A percentile compares a stretch with the other conserved stretches of the same genome.
Evolutionary conservation across 2,113 vertebrate species (phyloP).

Genomic region (Sander lucioperca): DNA sequence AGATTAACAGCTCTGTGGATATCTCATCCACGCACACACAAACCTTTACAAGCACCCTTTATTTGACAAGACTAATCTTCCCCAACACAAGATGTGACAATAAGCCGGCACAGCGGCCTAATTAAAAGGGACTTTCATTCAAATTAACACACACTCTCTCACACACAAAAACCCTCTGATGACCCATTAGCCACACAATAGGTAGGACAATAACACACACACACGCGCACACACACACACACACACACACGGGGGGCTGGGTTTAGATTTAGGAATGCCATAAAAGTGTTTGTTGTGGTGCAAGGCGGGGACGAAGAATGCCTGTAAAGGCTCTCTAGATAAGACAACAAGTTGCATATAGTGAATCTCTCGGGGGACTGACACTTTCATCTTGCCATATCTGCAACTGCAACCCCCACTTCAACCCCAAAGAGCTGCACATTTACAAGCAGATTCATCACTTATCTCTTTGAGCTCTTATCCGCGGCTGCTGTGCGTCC

Average conservation of each 20-base stretch:
- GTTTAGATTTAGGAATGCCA: slow-evolving; percentile 67
- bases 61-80: slow-evolving; percentile 73
- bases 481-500: slow-evolving; percentile 44
- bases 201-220: slow-evolving; percentile 40
- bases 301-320: slow-evolving; percentile 17
- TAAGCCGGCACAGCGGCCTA: slow-evolving; percentile 70
- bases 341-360: slow-evolving; percentile 57
- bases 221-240: slow-evolving; percentile 31
- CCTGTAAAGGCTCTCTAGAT: slow-evolving; percentile 45
- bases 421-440: not conserved
- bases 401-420: slow-evolving; percentile 24
- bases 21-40: slow-evolving; percentile 37
- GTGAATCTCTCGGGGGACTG: slow-evolving; percentile 21
- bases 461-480: slow-evolving; percentile 68
- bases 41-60: slow-evolving; percentile 56
- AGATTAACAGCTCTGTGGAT: slow-evolving; percentile 35
- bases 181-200: slow-evolving; percentile 75
- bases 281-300: slow-evolving; percentile 45
- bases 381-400: slow-evolving; percentile 56
- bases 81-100: slow-evolving; percentile 70
- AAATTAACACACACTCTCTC: slow-evolving; percentile 65
- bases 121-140: slow-evolving; percentile 75
- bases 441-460: slow-evolving; percentile 69
- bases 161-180: slow-evolving; percentile 62
- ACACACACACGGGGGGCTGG: slow-evolving; percentile 33